Evolutionary conservation across 2,113 vertebrate species (phyloP), one percentile per base, ranked within the genome.

Genomic region (Engraulis encrasicolus): DNA sequence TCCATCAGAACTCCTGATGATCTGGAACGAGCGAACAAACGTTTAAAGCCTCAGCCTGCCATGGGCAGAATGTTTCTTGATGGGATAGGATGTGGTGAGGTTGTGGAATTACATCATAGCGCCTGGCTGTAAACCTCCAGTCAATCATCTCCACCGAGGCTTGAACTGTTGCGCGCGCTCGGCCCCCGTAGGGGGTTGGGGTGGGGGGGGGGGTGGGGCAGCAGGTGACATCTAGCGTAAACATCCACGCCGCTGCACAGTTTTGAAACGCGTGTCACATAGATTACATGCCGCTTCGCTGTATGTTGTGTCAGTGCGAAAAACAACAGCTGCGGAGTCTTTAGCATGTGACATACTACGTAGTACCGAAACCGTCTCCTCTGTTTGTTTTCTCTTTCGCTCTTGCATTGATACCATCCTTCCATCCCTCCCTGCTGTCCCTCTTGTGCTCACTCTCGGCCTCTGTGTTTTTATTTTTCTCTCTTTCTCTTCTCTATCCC

Each of bases 61-160:
- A 74, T 34, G 34, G 31, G 66, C 66, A 12, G 14, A 74, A 31
- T 45, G 78, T 77, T 31, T n/a, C 0, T 66, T 81, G 18, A 19
- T 74, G 84, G 77, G 31, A 31, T n/a, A 74, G 2, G 20, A 40
- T 80, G 27, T 34, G n/a, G 54, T 74, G 66, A 14, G 31, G 27
- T 74, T 74, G 11, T 74, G 66, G 23, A 74, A 74, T 74, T 11
- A 74, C 66, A 66, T 74, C 66, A 74, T 74, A 74, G 66, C 31
- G 27, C 66, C 66, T 66, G 31, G 66, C 66, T 74, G 66, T 74
- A 74, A 74, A 74, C 66, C 11, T 74, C 66, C 23, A 34, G 66
- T 74, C 66, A 74, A 27, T 74, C 66, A 74, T 31, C 23, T 3
- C 1, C 5, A 74, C 66, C 66, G 23, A 74, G 27, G 66, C 12